phyloP scores from a whole-genome alignment of 2,888 invertebrate genomes.

The Lycia hirtaria region DNA sequence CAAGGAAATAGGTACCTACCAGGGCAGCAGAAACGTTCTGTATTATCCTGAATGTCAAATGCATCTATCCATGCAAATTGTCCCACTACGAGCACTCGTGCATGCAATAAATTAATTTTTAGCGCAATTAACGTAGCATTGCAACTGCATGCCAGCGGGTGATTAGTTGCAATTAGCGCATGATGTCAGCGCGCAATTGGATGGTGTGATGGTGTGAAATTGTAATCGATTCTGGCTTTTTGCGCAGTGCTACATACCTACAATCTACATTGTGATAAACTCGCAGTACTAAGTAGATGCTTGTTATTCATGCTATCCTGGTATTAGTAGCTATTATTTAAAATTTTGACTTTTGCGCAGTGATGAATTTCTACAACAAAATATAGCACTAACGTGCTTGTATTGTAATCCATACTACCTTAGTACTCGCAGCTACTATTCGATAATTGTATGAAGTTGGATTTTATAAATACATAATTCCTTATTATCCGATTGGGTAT shows the following conservation, averaged over 20 bases:
- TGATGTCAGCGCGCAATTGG: slow-evolving; percentile 37
- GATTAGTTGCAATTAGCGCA: slow-evolving; percentile 39
- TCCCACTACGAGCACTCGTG: slow-evolving; percentile 17
- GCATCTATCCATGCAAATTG: slow-evolving; percentile 24
- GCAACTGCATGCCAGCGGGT: slow-evolving; percentile 32
- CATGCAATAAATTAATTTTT: slow-evolving; percentile 57
- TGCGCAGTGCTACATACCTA: not conserved
- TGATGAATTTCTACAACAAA: too few relatives aligned
- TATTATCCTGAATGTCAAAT: slow-evolving; percentile 25
- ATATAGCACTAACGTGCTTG: too few relatives aligned
- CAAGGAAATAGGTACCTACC: not conserved
- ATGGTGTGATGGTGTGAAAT: slow-evolving; percentile 29
- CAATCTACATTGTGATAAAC: too few relatives aligned
- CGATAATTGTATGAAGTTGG: too few relatives aligned
- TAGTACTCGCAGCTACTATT: too few relatives aligned
- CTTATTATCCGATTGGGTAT: too few relatives aligned
- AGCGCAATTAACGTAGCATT: slow-evolving; percentile 48
- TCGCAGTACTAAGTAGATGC: too few relatives aligned
- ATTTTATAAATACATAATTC: too few relatives aligned
- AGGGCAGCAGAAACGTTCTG: not conserved
- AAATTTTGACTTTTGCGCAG: too few relatives aligned
- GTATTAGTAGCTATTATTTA: too few relatives aligned
- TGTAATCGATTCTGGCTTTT: slow-evolving; percentile 11
- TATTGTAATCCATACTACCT: too few relatives aligned
- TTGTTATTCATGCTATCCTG: too few relatives aligned